Conservation (phyloP, 2,797 vertebrate species). For the Pseudochirops cupreus region DNA sequence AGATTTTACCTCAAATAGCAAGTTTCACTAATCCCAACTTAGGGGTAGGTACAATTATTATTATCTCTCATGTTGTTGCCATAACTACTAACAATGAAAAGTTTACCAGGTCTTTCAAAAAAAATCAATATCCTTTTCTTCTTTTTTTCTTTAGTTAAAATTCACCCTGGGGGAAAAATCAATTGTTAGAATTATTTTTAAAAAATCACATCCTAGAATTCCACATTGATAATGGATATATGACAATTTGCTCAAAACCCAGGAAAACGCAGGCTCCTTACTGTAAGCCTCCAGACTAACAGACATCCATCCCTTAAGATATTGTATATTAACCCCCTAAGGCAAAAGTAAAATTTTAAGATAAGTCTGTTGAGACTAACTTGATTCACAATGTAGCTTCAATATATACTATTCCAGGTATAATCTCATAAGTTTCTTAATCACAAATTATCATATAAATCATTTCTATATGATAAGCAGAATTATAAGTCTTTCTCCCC, state of each 20-base stretch:
- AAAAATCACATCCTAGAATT: not conserved
- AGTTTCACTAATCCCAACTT: not conserved
- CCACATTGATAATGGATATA: not conserved
- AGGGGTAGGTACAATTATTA: no score
- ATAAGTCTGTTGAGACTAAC: not conserved
- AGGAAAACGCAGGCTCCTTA: not conserved
- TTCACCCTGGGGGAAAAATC: not conserved
- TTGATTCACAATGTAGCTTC: not conserved
- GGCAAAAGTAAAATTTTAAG: not conserved
- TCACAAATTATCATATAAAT: not conserved
- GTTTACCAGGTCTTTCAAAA: not conserved
- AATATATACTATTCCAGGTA: not conserved
- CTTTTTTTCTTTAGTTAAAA: not conserved
- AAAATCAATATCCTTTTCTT: not conserved
- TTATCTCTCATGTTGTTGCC: no score
- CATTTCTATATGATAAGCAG: not conserved
- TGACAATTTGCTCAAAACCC: not conserved
- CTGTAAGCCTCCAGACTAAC: not conserved
- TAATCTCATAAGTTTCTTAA: not conserved
- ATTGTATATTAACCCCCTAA: not conserved
- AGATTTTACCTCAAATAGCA: not conserved
- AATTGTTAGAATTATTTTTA: not conserved
- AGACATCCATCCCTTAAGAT: no score
- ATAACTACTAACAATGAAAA: no score
- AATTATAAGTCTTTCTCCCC: not conserved